Percentiles rank a stretch among this genome's conserved stretches.
phyloP scores from a whole-genome alignment of 2,797 vertebrate genomes.

The Fistularia tabacaria region DNA sequence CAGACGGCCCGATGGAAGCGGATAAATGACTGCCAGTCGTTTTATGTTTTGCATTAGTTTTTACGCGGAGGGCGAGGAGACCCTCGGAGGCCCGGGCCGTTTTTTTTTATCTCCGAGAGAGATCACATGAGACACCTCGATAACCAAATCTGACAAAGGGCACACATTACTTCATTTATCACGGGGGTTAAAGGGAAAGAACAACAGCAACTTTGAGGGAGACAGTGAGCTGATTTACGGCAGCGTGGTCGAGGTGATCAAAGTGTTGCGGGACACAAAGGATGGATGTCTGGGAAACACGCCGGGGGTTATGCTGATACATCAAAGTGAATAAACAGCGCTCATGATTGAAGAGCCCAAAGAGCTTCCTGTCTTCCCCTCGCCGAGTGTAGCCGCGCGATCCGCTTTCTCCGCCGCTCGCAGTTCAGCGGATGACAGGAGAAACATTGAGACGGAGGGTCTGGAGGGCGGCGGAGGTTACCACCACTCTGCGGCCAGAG shows the following conservation, averaged over 20 bases:
- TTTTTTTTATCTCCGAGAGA: background rate
- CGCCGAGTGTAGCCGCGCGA: no score
- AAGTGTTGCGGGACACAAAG: constrained; percentile 5
- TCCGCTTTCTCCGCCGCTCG: constrained; percentile 1
- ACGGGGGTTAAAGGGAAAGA: constrained; percentile 14
- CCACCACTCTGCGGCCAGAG: background rate
- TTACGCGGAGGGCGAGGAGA: background rate
- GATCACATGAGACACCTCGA: constrained; percentile 17
- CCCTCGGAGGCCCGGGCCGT: background rate
- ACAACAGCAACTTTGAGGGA: constrained; percentile 4
- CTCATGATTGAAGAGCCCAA: constrained; percentile 1
- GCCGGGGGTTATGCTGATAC: constrained; percentile 37
- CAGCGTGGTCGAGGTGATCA: constrained; percentile 1
- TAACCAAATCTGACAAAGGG: constrained; percentile 16
- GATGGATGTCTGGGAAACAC: constrained; percentile 13
- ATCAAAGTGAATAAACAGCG: constrained; percentile 18
- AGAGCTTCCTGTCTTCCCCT: background rate
- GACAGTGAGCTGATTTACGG: constrained; percentile 23
- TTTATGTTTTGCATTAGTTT: no score
- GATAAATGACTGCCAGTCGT: no score
- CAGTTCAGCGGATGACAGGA: background rate
- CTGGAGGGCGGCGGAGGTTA: background rate
- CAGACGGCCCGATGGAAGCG: no score
- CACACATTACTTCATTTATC: constrained; percentile 16
- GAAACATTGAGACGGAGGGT: background rate